Conservation (phyloP, 1,140 invertebrate species). For the Parapsyche elsis region DNA sequence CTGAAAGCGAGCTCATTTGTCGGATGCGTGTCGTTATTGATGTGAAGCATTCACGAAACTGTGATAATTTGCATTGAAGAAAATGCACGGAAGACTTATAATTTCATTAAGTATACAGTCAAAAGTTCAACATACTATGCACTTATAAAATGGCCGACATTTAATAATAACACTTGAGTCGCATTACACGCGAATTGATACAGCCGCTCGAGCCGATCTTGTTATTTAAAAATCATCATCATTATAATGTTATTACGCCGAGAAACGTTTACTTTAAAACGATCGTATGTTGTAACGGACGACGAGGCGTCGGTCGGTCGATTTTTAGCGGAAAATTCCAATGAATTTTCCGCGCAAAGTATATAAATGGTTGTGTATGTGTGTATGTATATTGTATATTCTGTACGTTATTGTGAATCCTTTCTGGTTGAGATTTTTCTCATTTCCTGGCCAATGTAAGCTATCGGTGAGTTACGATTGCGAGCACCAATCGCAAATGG, state of each 20-base stretch:
- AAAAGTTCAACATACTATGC: too few species aligned
- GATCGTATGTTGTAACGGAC: too few species aligned
- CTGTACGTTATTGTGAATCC: background rate
- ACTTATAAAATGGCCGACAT: background rate
- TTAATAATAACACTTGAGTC: constrained; percentile 9
- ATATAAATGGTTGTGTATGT: too few species aligned
- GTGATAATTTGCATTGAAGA: too few species aligned
- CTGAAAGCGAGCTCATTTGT: background rate
- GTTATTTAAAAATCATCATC: constrained; percentile 32
- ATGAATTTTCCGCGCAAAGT: too few species aligned
- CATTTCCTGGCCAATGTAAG: constrained; percentile 18
- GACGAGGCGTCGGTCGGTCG: too few species aligned
- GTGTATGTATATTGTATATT: background rate
- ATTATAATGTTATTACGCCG: constrained; percentile 13
- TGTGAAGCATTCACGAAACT: background rate
- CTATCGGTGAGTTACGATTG: constrained; percentile 8
- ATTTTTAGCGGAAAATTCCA: too few species aligned
- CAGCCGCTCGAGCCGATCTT: constrained; percentile 6
- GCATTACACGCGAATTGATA: constrained; percentile 11
- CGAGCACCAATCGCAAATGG: background rate
- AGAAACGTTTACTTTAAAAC: background rate
- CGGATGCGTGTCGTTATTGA: background rate
- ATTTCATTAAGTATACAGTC: too few species aligned
- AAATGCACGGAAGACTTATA: too few species aligned
- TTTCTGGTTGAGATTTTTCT: background rate